Evolutionary conservation across 2,888 invertebrate genomes (phyloP), one percentile per base, ranked within the genome.

Genomic region (Eristalis intricaria): DNA sequence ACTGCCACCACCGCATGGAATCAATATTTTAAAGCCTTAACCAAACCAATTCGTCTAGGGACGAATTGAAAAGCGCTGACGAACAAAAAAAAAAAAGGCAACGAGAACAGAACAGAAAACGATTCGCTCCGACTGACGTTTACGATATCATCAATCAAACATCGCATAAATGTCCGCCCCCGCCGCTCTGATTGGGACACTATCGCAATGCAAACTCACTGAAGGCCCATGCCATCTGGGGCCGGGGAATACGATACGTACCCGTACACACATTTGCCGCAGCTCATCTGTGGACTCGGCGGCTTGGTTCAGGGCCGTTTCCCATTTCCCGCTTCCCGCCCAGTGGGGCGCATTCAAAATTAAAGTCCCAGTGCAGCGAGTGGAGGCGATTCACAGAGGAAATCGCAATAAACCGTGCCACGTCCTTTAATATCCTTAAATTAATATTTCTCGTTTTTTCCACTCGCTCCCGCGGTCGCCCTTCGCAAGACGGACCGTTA

Each of bases 121-220:
- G 50, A 50, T 50, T 50, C 50, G 50, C 19, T 19, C 19, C 50
- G 19, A 50, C n/a, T 19, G 50, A 19, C 50, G 50, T 60, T 76
- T 76, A 68, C 76, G 76, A 76, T 61, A 61, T 43, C 61, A 68
- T 76, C 61, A 76, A 43, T 76, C 68, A 43, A 61, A 76, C 43
- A 76, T 76, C 68, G 61, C 76, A 76, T 61, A 61, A 76, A 76
- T 43, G 68, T 76, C 61, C 61, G 35, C 68, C 76, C 43, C n/a
- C 38, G n/a, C 13, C 38, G 35, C 56, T 50, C 29, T 38, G 32
- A 43, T 29, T 43, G 43, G n/a, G 4, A 50, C 61, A 61, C 71
- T 71, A 61, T 61, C 40, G 63, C 63, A 63, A 56, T 63, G 73
- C 50, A 60, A 70, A 70, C 70, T 38, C 70, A 68, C 26, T 63